Conservation (phyloP, 2,113 vertebrate species). For the Cyprinodon brontotheroides region DNA sequence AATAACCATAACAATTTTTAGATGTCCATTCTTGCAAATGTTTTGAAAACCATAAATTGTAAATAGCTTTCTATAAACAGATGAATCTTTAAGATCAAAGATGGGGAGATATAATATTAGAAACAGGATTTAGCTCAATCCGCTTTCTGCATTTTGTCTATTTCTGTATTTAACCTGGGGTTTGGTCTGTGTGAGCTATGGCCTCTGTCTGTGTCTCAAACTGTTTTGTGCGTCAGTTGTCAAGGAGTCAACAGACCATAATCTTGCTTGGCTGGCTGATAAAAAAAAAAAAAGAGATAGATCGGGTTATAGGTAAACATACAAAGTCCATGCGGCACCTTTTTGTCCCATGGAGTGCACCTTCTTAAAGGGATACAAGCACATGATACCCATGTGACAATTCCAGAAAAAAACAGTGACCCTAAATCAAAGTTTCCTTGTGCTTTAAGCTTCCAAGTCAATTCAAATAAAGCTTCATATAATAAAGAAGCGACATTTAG, state of each 20-base stretch:
- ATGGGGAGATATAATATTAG: background rate
- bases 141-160: background rate
- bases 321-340: slow-evolving; percentile 71
- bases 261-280: slow-evolving; percentile 32
- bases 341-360: slow-evolving; percentile 9
- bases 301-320: slow-evolving; percentile 39
- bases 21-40: no score
- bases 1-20: no score
- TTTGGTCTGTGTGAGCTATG: background rate
- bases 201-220: background rate
- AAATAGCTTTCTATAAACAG: no score
- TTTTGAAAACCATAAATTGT: no score
- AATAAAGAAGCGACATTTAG: slow-evolving; percentile 20
- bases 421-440: background rate
- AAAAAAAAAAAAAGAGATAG: slow-evolving; percentile 47
- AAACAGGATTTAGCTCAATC: slow-evolving; percentile 2
- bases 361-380: background rate
- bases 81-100: background rate
- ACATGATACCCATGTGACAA: background rate
- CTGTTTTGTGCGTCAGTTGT: slow-evolving; percentile 1
- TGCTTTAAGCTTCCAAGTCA: background rate
- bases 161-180: background rate
- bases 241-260: slow-evolving; percentile 35
- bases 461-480: background rate
- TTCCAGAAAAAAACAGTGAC: background rate